Evolutionary conservation across 2,113 vertebrate genomes (phyloP).

Genomic region (Nasalis larvatus): DNA sequence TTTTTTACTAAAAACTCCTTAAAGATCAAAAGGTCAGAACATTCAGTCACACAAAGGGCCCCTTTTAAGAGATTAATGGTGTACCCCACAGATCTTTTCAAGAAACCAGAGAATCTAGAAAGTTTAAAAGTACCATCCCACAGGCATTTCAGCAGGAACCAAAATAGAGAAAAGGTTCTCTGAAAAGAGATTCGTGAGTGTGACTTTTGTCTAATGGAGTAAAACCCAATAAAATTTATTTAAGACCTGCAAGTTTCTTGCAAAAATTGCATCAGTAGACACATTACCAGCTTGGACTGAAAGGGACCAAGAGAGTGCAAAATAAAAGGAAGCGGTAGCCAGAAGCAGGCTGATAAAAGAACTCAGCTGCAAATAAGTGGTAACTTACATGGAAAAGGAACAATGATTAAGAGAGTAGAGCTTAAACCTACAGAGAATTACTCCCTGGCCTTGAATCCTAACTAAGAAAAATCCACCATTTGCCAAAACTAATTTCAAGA

Average conservation of each 20-base stretch:
- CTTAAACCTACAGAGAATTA: background rate
- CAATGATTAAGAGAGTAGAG: background rate
- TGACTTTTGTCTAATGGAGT: background rate
- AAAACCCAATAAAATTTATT: background rate
- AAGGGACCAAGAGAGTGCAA: background rate
- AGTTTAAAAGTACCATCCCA: background rate
- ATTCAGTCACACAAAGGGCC: background rate
- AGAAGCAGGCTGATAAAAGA: background rate
- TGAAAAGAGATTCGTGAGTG: background rate
- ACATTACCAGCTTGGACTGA: background rate
- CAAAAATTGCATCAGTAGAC: background rate
- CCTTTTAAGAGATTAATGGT: background rate
- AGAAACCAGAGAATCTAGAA: background rate
- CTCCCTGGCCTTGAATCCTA: background rate
- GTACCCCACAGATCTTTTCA: background rate
- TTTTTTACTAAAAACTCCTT: background rate
- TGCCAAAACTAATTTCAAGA: conserved; percentile 6
- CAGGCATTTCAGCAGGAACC: background rate
- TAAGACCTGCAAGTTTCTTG: background rate
- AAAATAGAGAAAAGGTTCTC: background rate
- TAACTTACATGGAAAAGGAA: background rate
- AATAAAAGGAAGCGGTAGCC: background rate
- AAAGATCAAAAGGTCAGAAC: background rate
- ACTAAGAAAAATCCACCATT: background rate
- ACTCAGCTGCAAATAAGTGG: background rate